Evolutionary conservation across 2,113 vertebrate species (phyloP), one percentile per base, ranked within the genome.

Genomic region (Rhabdomys dilectus): DNA sequence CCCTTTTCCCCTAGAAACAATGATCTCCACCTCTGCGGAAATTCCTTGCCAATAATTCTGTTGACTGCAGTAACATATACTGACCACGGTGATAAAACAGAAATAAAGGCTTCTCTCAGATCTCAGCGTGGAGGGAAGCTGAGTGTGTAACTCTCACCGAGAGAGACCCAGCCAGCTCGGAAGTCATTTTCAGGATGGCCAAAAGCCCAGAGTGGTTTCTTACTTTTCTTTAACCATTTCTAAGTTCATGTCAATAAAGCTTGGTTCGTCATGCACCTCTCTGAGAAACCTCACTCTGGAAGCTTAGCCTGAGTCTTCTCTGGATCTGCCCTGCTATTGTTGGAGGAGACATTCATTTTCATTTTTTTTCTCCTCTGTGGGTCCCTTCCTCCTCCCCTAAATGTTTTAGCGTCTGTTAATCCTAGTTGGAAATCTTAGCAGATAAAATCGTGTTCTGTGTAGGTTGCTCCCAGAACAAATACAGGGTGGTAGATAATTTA

Each of bases 381-480:
- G 29, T 51, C 75, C 70, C 53, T 96, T 26, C 31, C 88, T 89
- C 87, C 87, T 88, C 87, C 94, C 45, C 84, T 91, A 96, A 94
- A 97, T 97, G 94, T 93, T 97, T 98, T 97, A 97, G 96, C 97
- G 96, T 98, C 98, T 96, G 97, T 97, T 98, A 98, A 99, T 98
- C 98, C 98, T 97, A 97, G 98, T 97, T 98, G 98, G 98, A 98
- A 98, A 98, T 98, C 98, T 96, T 85, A 58, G 97, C 98, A 98
- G 98, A 98, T 98, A 96, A 97, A 98, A 97, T 96, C 84, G 0
- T 91, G 89, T 97, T 95, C 97, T 97, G 96, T 97, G 97, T 98
- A 98, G 98, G 98, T 98, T 98, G 97, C 98, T 98, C 98, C 98
- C 98, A 98, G 98, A 97, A 98, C 98, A 98, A 98, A 99, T 97